Percentiles rank a stretch among this genome's conserved stretches.
Evolutionary conservation across 2,113 vertebrate species (phyloP).

Genomic region (Amphiprion percula): DNA sequence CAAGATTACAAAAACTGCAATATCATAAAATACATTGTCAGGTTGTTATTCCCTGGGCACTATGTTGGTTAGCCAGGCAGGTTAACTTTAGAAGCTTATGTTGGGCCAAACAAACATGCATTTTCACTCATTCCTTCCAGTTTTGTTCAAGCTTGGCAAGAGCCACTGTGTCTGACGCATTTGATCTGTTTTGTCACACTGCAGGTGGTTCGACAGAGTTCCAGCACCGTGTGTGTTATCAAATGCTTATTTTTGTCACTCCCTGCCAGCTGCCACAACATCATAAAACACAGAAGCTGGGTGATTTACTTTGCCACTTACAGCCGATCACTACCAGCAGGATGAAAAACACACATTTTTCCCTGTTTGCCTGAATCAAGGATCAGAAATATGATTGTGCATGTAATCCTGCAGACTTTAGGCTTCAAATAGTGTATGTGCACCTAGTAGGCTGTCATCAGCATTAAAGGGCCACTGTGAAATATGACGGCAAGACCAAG

Average conservation of each 20-base stretch:
- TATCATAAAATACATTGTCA: no score
- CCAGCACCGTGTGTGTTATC: neutral
- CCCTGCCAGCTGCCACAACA: neutral
- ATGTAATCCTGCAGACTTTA: slow-evolving; percentile 37
- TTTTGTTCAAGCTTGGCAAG: neutral
- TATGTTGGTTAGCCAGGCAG: neutral
- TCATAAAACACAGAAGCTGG: slow-evolving; percentile 34
- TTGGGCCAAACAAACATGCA: neutral
- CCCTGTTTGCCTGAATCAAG: slow-evolving; percentile 16
- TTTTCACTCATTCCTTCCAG: neutral
- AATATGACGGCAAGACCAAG: slow-evolving; percentile 38
- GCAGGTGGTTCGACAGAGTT: neutral
- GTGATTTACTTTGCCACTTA: slow-evolving; percentile 61
- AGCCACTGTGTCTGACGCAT: neutral
- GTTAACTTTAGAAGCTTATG: neutral
- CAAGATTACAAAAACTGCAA: no score
- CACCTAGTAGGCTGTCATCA: slow-evolving; percentile 13
- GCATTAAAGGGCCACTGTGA: slow-evolving; percentile 34
- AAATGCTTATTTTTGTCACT: slow-evolving; percentile 14
- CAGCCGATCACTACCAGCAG: slow-evolving; percentile 22
- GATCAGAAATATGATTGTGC: slow-evolving; percentile 48
- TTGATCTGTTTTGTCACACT: neutral
- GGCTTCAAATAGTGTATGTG: slow-evolving; percentile 2
- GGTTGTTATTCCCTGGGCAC: no score
- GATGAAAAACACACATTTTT: slow-evolving; percentile 37